Evolutionary conservation across 2,888 invertebrate species (phyloP).

Genomic region (Alentia gelatinosa): DNA sequence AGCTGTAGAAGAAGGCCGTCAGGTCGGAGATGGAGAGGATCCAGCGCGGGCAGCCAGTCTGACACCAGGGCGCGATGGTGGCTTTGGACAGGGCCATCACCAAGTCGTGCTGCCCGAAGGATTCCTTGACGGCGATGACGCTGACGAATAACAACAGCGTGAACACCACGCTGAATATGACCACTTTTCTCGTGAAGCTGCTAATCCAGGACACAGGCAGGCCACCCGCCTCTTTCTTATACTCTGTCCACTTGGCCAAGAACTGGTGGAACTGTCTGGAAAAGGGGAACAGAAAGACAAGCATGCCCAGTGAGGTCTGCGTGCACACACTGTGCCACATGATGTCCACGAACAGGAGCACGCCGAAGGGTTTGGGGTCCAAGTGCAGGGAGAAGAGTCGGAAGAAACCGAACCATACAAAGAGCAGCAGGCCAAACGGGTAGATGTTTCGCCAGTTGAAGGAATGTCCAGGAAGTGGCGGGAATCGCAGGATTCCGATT

Average conservation of each 20-base stretch:
- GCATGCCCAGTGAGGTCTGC: slow-evolving; percentile 40
- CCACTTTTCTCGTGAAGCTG: slow-evolving; percentile 5
- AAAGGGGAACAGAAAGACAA: slow-evolving; percentile 42
- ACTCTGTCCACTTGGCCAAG: slow-evolving; percentile 41
- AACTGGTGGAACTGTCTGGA: slow-evolving; percentile 48
- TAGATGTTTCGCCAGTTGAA: slow-evolving; percentile 47
- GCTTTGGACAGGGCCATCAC: slow-evolving; percentile 41
- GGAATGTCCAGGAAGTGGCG: slow-evolving; percentile 14
- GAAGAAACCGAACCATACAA: slow-evolving; percentile 47
- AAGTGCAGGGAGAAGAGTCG: slow-evolving; percentile 25
- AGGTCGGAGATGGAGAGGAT: slow-evolving; percentile 44
- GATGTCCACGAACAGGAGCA: slow-evolving; percentile 29
- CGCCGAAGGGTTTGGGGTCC: slow-evolving; percentile 46
- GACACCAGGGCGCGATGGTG: slow-evolving; percentile 43
- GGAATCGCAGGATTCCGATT: slow-evolving; percentile 37
- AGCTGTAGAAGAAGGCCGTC: slow-evolving; percentile 24
- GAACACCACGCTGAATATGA: slow-evolving; percentile 42
- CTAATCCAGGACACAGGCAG: slow-evolving; percentile 15
- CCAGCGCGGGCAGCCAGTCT: slow-evolving; percentile 43
- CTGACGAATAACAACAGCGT: slow-evolving; percentile 38
- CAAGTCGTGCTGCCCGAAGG: slow-evolving; percentile 45
- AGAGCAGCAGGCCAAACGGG: slow-evolving; percentile 45
- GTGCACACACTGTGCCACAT: slow-evolving; percentile 50
- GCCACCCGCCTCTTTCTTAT: slow-evolving; percentile 42
- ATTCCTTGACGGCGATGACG: slow-evolving; percentile 26